These are phyloP conservation scores for Galemys pyrenaicus DNA, from an alignment of 2,113 vertebrate species.

Conservation along the genomic window DNA sequence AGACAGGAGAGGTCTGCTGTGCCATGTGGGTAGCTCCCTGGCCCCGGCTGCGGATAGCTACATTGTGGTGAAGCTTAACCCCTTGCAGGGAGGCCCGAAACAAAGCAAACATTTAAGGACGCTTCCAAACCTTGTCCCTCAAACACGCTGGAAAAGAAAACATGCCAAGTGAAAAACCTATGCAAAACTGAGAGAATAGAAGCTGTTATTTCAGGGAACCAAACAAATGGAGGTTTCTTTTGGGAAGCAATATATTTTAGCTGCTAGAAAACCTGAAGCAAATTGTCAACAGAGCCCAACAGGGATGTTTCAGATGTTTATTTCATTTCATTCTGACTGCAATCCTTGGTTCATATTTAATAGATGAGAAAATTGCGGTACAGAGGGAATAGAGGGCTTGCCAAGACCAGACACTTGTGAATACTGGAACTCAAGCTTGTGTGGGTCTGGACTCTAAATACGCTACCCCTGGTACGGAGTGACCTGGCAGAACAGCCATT, in stretches of 20 bases:
- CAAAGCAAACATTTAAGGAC: constrained; percentile 13
- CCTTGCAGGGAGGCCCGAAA: too few species aligned
- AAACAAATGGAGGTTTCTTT: constrained; percentile 36
- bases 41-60: too few species aligned
- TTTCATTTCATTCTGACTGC: constrained; percentile 7
- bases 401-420: not conserved
- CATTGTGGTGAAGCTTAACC: too few species aligned
- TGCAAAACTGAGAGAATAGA: not conserved
- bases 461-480: not conserved
- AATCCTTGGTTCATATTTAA: constrained; percentile 21
- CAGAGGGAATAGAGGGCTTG: not conserved
- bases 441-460: not conserved
- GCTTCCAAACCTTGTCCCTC: not conserved
- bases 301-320: constrained; percentile 27
- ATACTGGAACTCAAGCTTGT: not conserved
- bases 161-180: not conserved
- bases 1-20: too few species aligned
- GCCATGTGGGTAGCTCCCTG: too few species aligned
- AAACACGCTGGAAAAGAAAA: not conserved
- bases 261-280: constrained; percentile 47
- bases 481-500: not conserved
- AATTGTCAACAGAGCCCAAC: constrained; percentile 22
- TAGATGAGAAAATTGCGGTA: constrained; percentile 5
- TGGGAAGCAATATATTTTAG: constrained; percentile 52
- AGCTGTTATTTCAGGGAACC: constrained; percentile 4